phyloP scores from a whole-genome alignment of 2,113 vertebrate genomes.

The Ranitomeya imitator region DNA sequence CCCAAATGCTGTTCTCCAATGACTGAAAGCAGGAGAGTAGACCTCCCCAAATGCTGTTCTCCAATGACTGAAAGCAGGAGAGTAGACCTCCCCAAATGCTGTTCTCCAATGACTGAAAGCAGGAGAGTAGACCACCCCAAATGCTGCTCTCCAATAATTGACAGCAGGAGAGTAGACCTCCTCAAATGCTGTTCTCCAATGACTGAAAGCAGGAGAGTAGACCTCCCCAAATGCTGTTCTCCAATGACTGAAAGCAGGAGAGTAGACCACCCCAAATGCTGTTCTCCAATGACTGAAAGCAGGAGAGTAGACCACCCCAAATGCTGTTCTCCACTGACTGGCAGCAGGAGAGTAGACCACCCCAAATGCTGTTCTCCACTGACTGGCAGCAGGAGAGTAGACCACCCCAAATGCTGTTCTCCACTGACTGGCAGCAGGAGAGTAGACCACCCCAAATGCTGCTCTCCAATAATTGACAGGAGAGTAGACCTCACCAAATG shows the following conservation, averaged over 20 bases:
- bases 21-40: neutral
- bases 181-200: neutral
- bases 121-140: too few relatives aligned
- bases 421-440: neutral
- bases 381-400: neutral
- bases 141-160: neutral
- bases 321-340: neutral
- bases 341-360: neutral
- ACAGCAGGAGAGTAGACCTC: neutral
- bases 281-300: too few relatives aligned
- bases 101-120: neutral
- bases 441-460: neutral
- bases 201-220: neutral
- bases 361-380: neutral
- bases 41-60: neutral
- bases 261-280: neutral
- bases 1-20: neutral
- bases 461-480: neutral
- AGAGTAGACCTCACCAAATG: neutral
- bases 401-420: neutral
- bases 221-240: neutral
- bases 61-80: too few relatives aligned
- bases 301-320: neutral
- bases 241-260: neutral
- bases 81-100: too few relatives aligned